A percentile compares a stretch with the other conserved stretches of the same genome.
Evolutionary conservation across 2,888 invertebrate genomes (phyloP).

Genomic region (Drosophila mimetica): DNA sequence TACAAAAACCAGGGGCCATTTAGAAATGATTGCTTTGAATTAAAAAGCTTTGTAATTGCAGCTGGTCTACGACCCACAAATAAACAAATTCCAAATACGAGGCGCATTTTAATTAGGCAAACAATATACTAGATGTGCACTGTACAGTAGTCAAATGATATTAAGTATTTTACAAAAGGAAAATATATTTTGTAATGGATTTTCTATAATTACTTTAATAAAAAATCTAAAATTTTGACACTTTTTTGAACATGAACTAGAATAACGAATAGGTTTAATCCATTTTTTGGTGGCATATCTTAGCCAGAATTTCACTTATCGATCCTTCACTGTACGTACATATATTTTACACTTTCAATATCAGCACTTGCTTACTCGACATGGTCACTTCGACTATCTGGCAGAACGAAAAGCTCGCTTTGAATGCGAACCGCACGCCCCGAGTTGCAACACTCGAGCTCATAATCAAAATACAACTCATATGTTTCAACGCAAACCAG

Average conservation of each 20-base stretch:
- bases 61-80: background rate
- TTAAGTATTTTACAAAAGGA: no score
- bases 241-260: no score
- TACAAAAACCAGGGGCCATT: background rate
- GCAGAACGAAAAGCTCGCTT: conserved; percentile 1
- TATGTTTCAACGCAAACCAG: conserved; percentile 45
- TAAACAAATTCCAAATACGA: background rate
- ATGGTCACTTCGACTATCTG: conserved; percentile 11
- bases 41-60: background rate
- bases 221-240: background rate
- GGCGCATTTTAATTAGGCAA: conserved; percentile 13
- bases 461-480: conserved; percentile 12
- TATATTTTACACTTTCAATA: conserved; percentile 11
- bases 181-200: background rate
- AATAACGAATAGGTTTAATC: no score
- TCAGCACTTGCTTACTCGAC: conserved; percentile 12
- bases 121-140: background rate
- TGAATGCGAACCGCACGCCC: conserved; percentile 14
- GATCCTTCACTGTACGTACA: background rate
- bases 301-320: no score
- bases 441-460: conserved; percentile 20
- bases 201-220: background rate
- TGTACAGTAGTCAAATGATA: background rate
- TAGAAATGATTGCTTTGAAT: background rate
- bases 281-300: background rate